Evolutionary conservation across 2,888 invertebrate genomes (phyloP).

Genomic region (Toxonevra muliebris): DNA sequence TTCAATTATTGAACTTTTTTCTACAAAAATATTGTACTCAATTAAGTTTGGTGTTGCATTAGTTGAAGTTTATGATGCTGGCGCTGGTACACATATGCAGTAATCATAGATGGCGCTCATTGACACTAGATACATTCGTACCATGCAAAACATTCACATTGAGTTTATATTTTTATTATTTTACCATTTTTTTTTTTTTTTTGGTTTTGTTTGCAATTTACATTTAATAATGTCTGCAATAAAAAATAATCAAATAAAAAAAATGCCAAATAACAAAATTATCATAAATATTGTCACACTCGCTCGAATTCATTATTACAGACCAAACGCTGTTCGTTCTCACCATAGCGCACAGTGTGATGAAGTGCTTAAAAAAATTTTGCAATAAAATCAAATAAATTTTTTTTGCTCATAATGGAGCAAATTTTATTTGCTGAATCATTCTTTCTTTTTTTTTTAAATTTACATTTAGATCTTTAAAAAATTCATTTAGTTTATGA

Average conservation of each 20-base stretch:
- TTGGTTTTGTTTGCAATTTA: background rate
- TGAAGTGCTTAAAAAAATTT: background rate
- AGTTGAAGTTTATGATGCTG: background rate
- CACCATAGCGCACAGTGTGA: conserved; percentile 10
- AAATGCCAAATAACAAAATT: conserved; percentile 18
- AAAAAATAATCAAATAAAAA: conserved; percentile 20
- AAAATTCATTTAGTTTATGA: too few relatives aligned
- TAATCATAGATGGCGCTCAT: conserved; percentile 7
- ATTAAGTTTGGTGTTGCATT: too few relatives aligned
- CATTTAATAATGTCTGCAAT: background rate
- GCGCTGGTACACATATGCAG: background rate
- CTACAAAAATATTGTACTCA: too few relatives aligned
- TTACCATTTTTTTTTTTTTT: background rate
- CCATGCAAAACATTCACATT: background rate
- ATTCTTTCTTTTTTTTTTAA: too few relatives aligned
- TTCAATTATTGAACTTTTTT: too few relatives aligned
- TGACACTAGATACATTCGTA: background rate
- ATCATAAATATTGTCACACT: conserved; percentile 34
- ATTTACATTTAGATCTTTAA: too few relatives aligned
- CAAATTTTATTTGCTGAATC: too few relatives aligned
- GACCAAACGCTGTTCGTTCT: conserved; percentile 2
- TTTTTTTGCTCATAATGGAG: too few relatives aligned
- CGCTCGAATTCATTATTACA: conserved; percentile 22
- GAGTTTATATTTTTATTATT: too few relatives aligned
- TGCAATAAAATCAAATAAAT: too few relatives aligned